Base-by-base conservation (phyloP, 2,888 invertebrate genomes). In the Nomada ruficornis region DNA sequence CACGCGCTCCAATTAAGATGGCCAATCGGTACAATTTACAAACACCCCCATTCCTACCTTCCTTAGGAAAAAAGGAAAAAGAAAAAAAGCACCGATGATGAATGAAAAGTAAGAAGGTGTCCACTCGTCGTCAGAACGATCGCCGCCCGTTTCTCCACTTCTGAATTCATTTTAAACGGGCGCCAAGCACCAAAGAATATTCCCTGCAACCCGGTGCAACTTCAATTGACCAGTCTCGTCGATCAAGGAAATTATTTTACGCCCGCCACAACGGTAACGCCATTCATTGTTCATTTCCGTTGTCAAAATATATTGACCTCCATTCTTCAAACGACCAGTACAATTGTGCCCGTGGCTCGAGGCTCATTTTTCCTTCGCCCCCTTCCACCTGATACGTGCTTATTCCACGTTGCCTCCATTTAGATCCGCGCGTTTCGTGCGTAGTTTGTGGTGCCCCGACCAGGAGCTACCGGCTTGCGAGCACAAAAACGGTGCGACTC, bases 401-500 rank as follows among this genome's bases (percentile, higher is more conserved):
- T 74, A 42, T 23, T 59, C 47, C 50, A 15, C 64, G 55, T 29
- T 60, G 26, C 50, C 60, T 65, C 55, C 81, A 44, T 67, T 80
- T 67, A 80, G 80, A 71, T 71, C 71, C 60, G 67, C 52, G 72
- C 44, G 68, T 67, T 80, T 80, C 72, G 60, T 79, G 55, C 52
- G 79, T 47, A 23, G 71, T 57, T 57, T 54, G 65, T 47, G 73
- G 57, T 36, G 57, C 67, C 18, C 52, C 23, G n/a, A 26, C 26
- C 47, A 13, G 52, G 67, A 23, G 86, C 89, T 85, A 88, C 89
- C 70, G 84, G 11, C 62, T 23, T 23, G 80, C 80, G 85, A 80
- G 91, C 88, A 90, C 89, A 92, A 93, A 92, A 93, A 92, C 92
- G 90, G 89, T 89, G 90, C 88, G 91, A 89, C 91, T 89, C 89